These are phyloP conservation scores for Drosophila littoralis DNA, from an alignment of 1,140 invertebrate species.

Conservation along the genomic window DNA sequence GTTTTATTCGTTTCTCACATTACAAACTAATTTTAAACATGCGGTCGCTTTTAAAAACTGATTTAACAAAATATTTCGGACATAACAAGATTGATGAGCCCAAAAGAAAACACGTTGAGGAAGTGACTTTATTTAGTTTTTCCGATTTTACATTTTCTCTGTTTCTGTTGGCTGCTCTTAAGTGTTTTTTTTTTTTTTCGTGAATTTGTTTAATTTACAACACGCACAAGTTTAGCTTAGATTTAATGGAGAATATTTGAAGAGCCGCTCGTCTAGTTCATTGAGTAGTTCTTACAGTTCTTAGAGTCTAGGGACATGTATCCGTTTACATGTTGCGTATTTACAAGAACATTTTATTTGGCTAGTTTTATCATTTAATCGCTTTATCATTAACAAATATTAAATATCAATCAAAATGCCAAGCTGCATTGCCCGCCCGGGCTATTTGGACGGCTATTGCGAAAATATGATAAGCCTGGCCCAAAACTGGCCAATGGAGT, in stretches of 20 bases:
- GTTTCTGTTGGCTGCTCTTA: slow-evolving; percentile 16
- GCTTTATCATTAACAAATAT: slow-evolving; percentile 23
- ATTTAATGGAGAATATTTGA: slow-evolving; percentile 64
- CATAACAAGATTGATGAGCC: slow-evolving; percentile 29
- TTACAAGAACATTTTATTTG: slow-evolving; percentile 46
- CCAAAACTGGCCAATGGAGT: slow-evolving; percentile 10
- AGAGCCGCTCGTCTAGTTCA: slow-evolving; percentile 32
- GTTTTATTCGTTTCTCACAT: slow-evolving; percentile 38
- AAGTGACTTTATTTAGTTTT: slow-evolving; percentile 38
- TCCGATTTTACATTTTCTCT: not conserved
- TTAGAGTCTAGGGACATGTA: slow-evolving; percentile 36
- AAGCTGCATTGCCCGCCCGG: slow-evolving; percentile 20
- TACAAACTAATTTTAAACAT: slow-evolving; percentile 48
- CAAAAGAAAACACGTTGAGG: slow-evolving; percentile 17
- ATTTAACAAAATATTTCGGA: slow-evolving; percentile 9
- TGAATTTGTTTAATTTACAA: slow-evolving; percentile 75
- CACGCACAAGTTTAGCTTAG: slow-evolving; percentile 73
- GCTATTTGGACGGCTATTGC: slow-evolving; percentile 30
- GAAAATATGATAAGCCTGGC: slow-evolving; percentile 21
- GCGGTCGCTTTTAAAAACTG: slow-evolving; percentile 25
- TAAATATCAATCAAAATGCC: slow-evolving; percentile 42
- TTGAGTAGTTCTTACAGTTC: slow-evolving; percentile 26
- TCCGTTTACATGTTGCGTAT: slow-evolving; percentile 37
- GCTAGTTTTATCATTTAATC: slow-evolving; percentile 30
- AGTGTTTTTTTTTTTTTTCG: slow-evolving; percentile 40